Conservation (phyloP, 2,797 vertebrate species). For the Peromyscus eremicus region DNA sequence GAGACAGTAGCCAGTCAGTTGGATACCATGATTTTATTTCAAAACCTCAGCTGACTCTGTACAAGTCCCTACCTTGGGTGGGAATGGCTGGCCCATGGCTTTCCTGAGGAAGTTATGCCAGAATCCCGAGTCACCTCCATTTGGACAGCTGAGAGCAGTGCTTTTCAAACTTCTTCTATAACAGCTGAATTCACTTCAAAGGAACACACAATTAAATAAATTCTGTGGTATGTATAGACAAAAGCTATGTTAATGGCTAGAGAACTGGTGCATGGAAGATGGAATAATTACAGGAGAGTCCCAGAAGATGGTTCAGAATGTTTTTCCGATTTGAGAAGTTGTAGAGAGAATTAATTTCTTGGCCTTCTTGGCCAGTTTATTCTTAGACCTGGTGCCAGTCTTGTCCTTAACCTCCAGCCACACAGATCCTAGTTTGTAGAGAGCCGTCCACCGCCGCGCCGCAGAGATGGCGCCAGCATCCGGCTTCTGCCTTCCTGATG, state of each 20-base stretch:
- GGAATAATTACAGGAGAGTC: slow-evolving; percentile 25
- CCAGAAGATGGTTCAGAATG: background rate
- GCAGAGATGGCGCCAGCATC: too few species aligned
- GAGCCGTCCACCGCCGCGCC: too few species aligned
- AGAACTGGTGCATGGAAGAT: background rate
- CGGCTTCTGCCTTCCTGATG: too few species aligned
- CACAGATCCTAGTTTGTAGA: background rate
- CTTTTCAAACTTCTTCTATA: slow-evolving; percentile 53
- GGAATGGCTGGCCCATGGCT: slow-evolving; percentile 51
- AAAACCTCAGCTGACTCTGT: slow-evolving; percentile 43
- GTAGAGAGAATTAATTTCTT: background rate
- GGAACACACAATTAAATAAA: slow-evolving; percentile 53
- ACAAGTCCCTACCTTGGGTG: slow-evolving; percentile 60
- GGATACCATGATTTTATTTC: slow-evolving; percentile 62
- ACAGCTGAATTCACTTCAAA: slow-evolving; percentile 53
- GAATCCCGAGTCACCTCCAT: slow-evolving; percentile 65
- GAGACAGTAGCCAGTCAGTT: slow-evolving; percentile 55
- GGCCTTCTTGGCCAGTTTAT: background rate
- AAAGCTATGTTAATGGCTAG: background rate
- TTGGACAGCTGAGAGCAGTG: slow-evolving; percentile 55
- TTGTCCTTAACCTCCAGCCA: background rate
- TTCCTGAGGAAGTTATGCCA: slow-evolving; percentile 45
- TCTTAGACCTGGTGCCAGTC: background rate
- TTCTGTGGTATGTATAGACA: background rate
- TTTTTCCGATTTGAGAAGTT: background rate